A percentile compares a stretch with the other conserved stretches of the same genome.
Conservation (phyloP, 2,113 vertebrate genomes). For the Podiceps cristatus region DNA sequence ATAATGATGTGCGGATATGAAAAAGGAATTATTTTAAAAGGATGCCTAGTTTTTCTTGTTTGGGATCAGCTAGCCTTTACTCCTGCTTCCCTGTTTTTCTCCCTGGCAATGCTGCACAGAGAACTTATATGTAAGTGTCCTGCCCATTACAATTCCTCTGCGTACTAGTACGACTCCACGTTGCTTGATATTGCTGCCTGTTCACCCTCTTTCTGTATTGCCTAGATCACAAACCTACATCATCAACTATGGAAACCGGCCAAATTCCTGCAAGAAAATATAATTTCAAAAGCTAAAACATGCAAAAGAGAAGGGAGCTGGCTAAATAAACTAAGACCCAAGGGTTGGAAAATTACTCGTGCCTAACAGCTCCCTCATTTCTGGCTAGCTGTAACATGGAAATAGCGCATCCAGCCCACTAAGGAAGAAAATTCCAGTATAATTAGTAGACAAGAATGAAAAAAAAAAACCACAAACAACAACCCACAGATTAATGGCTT, state of each 20-base stretch:
- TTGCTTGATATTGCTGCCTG: neutral
- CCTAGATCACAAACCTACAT: neutral
- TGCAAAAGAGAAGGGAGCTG: neutral
- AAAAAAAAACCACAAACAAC: neutral
- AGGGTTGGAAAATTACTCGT: neutral
- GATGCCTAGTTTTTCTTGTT: neutral
- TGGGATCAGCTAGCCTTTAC: neutral
- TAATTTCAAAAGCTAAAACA: neutral
- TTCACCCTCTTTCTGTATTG: neutral
- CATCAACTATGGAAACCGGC: neutral
- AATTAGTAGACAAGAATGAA: neutral
- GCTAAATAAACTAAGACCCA: neutral
- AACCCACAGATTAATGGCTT: neutral
- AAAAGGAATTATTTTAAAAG: neutral
- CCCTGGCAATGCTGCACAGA: neutral
- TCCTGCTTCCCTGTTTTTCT: neutral
- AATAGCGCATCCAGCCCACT: neutral
- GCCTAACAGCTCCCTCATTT: neutral
- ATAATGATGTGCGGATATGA: neutral
- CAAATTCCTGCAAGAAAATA: neutral
- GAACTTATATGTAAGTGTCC: neutral
- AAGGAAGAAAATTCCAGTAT: neutral
- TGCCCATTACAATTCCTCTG: fast-evolving
- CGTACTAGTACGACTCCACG: neutral
- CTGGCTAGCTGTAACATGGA: neutral